Percentiles rank a stretch among this genome's conserved stretches.
phyloP scores from a whole-genome alignment of 1,140 invertebrate genomes.

The Rhopalosiphum padi region DNA sequence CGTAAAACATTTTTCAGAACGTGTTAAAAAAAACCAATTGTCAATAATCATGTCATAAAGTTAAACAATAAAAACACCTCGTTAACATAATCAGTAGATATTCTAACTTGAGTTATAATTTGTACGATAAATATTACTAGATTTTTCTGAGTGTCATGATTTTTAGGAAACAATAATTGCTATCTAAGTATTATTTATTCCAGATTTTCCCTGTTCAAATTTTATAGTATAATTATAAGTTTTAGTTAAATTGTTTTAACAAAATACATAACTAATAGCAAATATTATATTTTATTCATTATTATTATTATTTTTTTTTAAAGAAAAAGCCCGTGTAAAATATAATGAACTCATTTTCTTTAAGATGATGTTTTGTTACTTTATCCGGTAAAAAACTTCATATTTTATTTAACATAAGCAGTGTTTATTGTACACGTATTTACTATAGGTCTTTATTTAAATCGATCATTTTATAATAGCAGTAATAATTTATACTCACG shows the following conservation, averaged over 20 bases:
- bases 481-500: background rate
- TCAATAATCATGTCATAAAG: background rate
- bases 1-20: background rate
- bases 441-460: background rate
- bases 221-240: background rate
- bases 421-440: background rate
- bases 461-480: background rate
- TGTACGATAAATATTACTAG: background rate
- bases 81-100: background rate
- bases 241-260: too few species aligned
- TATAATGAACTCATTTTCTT: background rate
- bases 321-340: background rate
- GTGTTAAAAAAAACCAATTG: background rate
- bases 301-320: too few species aligned
- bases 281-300: too few species aligned
- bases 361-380: background rate
- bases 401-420: background rate
- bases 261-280: too few species aligned
- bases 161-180: background rate
- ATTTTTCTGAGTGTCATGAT: background rate
- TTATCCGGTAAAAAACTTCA: background rate
- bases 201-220: background rate
- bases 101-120: background rate
- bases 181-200: background rate
- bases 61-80: background rate